A percentile compares a stretch with the other conserved stretches of the same genome.
phyloP scores from a whole-genome alignment of 2,888 invertebrate genomes.

The Latrodectus elegans region DNA sequence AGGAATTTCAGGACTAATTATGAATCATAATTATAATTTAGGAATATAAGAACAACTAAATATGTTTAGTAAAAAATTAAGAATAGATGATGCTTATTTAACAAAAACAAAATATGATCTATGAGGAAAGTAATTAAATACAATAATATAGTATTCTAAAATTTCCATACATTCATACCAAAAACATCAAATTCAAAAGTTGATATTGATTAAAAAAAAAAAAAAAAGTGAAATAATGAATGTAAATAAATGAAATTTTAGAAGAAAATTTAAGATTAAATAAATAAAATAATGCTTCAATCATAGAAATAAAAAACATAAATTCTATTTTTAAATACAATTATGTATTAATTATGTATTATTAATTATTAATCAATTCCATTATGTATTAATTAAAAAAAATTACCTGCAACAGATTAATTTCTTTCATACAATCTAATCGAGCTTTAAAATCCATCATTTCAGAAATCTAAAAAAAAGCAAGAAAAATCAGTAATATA shows the following conservation, averaged over 20 bases:
- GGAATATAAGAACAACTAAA: no score
- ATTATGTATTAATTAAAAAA: not conserved
- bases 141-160: not conserved
- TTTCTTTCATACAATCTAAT: conserved; percentile 81
- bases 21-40: no score
- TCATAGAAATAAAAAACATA: not conserved
- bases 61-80: no score
- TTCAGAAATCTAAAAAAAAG: conserved; percentile 78
- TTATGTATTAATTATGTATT: not conserved
- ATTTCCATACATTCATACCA: not conserved
- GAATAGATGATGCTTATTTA: no score
- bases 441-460: conserved; percentile 81
- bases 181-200: not conserved
- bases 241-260: not conserved
- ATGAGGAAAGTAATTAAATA: not conserved
- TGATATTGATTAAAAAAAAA: no score
- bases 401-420: conserved; percentile 79
- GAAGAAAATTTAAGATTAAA: not conserved
- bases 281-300: not conserved
- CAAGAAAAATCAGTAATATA: not conserved
- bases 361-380: not conserved
- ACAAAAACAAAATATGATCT: no score
- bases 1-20: no score
- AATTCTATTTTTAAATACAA: not conserved
- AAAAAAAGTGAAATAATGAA: not conserved